A percentile compares a stretch with the other conserved stretches of the same genome.
Conservation (phyloP, 2,888 invertebrate species). For the Galeruca laticollis region DNA sequence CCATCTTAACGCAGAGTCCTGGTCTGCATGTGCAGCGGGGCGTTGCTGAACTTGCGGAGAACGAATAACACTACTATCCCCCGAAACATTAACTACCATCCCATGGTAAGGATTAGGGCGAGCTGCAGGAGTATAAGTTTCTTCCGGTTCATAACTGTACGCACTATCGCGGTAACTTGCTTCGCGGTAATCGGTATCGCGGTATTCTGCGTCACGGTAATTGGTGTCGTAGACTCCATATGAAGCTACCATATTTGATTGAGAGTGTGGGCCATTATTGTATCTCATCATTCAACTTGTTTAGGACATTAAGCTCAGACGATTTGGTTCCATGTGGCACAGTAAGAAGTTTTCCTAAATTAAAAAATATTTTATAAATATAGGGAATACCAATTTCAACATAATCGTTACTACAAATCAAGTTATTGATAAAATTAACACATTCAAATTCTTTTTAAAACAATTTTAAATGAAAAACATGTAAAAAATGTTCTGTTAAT, state of each 20-base stretch:
- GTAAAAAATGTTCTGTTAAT: no score
- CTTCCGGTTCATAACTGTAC: slow-evolving; percentile 47
- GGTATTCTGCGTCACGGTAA: slow-evolving; percentile 41
- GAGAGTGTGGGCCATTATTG: slow-evolving; percentile 58
- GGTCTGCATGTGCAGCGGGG: slow-evolving; percentile 24
- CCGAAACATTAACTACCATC: slow-evolving; percentile 64
- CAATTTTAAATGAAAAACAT: no score
- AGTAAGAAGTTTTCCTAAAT: slow-evolving; percentile 5
- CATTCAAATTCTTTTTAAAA: neutral
- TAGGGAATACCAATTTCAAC: neutral
- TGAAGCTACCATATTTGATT: slow-evolving; percentile 64
- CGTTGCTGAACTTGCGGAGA: slow-evolving; percentile 47
- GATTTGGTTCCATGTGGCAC: neutral
- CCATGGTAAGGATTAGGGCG: slow-evolving; percentile 58
- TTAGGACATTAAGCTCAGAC: neutral
- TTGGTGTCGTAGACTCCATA: slow-evolving; percentile 65
- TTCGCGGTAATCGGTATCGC: slow-evolving; percentile 48
- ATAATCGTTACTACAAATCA: neutral
- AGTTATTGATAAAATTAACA: neutral
- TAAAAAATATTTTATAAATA: slow-evolving; percentile 4
- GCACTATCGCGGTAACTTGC: slow-evolving; percentile 44
- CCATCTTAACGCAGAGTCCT: slow-evolving; percentile 55
- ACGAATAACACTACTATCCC: slow-evolving; percentile 61
- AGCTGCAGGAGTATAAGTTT: slow-evolving; percentile 62
- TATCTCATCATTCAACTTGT: slow-evolving; percentile 51